Evolutionary conservation across 2,888 invertebrate species (phyloP), one percentile per base, ranked within the genome.

Genomic region (Agapostemon virescens): DNA sequence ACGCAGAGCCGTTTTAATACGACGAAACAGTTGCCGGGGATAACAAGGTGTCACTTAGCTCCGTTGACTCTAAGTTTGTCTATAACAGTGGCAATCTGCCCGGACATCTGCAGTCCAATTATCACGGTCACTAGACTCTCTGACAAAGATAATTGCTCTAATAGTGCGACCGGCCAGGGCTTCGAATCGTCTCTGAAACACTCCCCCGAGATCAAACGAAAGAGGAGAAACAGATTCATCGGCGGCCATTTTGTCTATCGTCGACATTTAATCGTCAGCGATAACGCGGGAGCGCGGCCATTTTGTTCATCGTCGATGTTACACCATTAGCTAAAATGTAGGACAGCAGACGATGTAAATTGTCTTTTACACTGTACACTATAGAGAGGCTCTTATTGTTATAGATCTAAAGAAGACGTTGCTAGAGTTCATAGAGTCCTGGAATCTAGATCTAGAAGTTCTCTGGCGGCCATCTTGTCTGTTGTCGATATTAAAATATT

Each of bases 11-110:
- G 49, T 55, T 15, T 26, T 23, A 55, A 52, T 26, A 15, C 55
- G 26, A 15, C 6, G 55, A 6, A 55, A 55, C 55, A 26, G 26
- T 55, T 26, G 55, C 26, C n/a, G 55, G 15, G 55, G 55, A 55
- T 55, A 55, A 55, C 55, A 55, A 55, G 55, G 15, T 55, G 55
- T 55, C 55, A 55, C 55, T 55, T 26, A 55, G 55, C 15, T 7
- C 6, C 23, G 55, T 23, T 55, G 6, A 0, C 13, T 26, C 15
- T 26, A 26, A 23, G 55, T 17, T 26, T 17, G 26, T 55, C 55
- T 55, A 55, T 55, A 55, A 55, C 26, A 55, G 55, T 55, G 55
- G 55, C 55, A 55, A 55, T 55, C 55, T 55, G 55, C 55, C 55
- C 55, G 26, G 26, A 17, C 55, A 52, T 40, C 49, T 52, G 52